A percentile compares a stretch with the other conserved stretches of the same genome.
Evolutionary conservation across 2,888 invertebrate genomes (phyloP).

Genomic region (Amphimallon solstitiale): DNA sequence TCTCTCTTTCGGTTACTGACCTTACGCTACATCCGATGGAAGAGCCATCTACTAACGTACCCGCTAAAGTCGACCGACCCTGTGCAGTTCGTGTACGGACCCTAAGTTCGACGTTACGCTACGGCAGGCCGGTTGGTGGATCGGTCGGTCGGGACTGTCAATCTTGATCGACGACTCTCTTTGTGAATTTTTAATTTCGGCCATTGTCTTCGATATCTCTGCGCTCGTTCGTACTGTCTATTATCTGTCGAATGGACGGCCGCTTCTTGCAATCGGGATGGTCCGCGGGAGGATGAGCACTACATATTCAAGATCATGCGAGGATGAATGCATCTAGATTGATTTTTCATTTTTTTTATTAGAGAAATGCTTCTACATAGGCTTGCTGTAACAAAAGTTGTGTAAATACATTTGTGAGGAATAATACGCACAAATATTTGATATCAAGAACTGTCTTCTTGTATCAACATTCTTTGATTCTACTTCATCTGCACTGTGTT

Average conservation of each 20-base stretch:
- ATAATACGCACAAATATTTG: too few species aligned
- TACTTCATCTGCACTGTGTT: too few species aligned
- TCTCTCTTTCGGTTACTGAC: conserved; percentile 54
- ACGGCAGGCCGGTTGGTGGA: conserved; percentile 1
- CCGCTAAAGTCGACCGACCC: conserved; percentile 47
- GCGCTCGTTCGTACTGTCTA: neutral
- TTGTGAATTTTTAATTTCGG: conserved; percentile 40
- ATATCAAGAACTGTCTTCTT: too few species aligned
- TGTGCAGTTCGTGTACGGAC: conserved; percentile 17
- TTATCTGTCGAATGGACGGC: neutral
- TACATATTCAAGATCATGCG: neutral
- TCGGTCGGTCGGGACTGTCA: conserved; percentile 39
- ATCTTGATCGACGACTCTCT: conserved; percentile 49
- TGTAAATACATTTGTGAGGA: too few species aligned
- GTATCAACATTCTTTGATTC: too few species aligned
- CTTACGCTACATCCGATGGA: conserved; percentile 52
- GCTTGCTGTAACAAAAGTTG: too few species aligned
- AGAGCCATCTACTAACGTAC: conserved; percentile 51
- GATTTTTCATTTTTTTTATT: neutral
- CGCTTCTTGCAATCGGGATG: neutral
- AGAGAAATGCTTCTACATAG: too few species aligned
- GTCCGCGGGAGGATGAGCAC: neutral
- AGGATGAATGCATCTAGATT: too few species aligned
- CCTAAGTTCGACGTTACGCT: conserved; percentile 44
- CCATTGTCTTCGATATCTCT: conserved; percentile 39